A percentile compares a stretch with the other conserved stretches of the same genome.
These are phyloP conservation scores for Dendrocincla tyrannina DNA, from an alignment of 2,797 vertebrate species.

Conservation along the genomic window DNA sequence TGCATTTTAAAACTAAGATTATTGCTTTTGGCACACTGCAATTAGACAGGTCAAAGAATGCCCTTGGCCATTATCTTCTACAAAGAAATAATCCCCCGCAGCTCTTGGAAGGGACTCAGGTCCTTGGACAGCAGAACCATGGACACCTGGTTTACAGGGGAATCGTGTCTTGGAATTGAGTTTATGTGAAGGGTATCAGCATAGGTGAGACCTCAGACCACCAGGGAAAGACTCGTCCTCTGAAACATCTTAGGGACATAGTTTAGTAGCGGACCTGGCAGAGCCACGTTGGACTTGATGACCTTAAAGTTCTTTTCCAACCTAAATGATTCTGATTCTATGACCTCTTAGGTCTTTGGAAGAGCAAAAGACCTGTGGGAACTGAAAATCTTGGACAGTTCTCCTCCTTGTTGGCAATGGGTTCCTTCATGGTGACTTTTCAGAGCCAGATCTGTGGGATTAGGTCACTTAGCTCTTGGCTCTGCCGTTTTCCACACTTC, in stretches of 20 bases:
- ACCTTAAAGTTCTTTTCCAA: not conserved
- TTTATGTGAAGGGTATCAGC: not conserved
- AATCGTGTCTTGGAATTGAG: not conserved
- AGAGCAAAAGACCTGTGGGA: not conserved
- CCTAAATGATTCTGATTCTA: rapidly evolving
- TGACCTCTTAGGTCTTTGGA: not conserved
- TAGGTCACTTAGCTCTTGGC: constrained; percentile 30
- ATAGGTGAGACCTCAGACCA: not conserved
- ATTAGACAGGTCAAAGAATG: not conserved
- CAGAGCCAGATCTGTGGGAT: constrained; percentile 22
- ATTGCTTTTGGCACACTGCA: not conserved
- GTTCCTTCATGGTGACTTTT: not conserved
- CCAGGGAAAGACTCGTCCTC: not conserved
- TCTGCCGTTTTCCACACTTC: constrained; percentile 31
- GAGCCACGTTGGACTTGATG: rapidly evolving
- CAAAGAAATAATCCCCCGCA: not conserved
- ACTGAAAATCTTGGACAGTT: not conserved
- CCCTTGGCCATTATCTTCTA: not conserved
- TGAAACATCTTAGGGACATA: not conserved
- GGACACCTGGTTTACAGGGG: not conserved
- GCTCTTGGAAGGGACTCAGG: not conserved
- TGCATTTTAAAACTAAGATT: not conserved
- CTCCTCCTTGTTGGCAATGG: not conserved
- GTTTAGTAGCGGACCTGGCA: not conserved
- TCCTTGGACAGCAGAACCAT: not conserved